Percentiles rank a stretch among this genome's conserved stretches.
phyloP scores from a whole-genome alignment of 2,113 vertebrate genomes.

The Melospiza melodia region DNA sequence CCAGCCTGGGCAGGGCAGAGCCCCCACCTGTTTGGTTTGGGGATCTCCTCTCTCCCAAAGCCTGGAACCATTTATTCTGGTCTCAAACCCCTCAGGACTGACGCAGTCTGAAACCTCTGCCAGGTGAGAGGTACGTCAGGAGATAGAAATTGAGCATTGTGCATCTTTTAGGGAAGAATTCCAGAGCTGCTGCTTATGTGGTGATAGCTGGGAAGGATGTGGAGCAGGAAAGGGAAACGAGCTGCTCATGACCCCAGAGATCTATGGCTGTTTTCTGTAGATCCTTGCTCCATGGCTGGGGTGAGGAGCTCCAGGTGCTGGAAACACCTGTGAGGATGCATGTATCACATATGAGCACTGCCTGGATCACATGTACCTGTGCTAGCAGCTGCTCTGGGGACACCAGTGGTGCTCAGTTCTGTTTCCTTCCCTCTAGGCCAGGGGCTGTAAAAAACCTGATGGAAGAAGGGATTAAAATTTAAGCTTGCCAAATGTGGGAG shows the following conservation, averaged over 20 bases:
- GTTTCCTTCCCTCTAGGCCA: not conserved
- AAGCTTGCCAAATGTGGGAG: not conserved
- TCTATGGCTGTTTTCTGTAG: not conserved
- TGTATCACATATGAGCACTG: rapidly evolving
- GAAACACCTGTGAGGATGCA: not conserved
- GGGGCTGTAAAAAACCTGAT: not conserved
- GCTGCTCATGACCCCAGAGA: no score
- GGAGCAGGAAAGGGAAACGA: no score
- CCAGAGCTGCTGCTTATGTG: no score
- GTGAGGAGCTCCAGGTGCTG: not conserved
- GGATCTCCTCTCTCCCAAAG: not conserved
- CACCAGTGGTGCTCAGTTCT: not conserved
- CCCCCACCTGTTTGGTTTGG: not conserved
- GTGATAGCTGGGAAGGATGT: no score
- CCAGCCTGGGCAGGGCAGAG: no score
- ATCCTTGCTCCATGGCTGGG: not conserved
- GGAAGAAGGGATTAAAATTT: not conserved
- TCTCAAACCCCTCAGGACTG: not conserved
- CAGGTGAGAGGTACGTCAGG: not conserved
- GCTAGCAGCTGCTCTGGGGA: not conserved
- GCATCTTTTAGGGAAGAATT: not conserved
- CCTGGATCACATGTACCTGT: not conserved
- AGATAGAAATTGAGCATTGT: rapidly evolving
- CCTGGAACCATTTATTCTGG: not conserved
- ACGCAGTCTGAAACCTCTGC: not conserved